Evolutionary conservation across 2,113 vertebrate genomes (phyloP).

Genomic region (Coregonus clupeaformis): DNA sequence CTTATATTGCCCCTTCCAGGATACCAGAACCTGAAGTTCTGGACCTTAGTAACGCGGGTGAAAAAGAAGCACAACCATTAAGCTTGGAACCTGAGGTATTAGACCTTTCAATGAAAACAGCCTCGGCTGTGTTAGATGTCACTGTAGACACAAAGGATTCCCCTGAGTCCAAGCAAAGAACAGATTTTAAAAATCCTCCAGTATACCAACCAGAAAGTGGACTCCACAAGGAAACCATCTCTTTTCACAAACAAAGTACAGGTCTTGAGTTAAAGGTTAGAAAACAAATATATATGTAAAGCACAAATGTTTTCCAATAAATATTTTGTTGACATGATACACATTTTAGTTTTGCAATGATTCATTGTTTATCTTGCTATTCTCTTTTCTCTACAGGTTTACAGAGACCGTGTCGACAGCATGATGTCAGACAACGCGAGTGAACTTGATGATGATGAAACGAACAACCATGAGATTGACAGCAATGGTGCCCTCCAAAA

Average conservation of each 20-base stretch:
- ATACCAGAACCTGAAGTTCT: constrained; percentile 26
- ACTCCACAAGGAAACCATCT: constrained; percentile 3
- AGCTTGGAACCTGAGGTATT: constrained; percentile 44
- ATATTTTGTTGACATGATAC: not conserved
- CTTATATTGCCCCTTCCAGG: constrained; percentile 15
- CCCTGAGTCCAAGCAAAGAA: not conserved
- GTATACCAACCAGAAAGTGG: not conserved
- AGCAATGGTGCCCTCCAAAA: constrained; percentile 12
- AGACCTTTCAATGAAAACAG: constrained; percentile 62
- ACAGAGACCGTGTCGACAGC: constrained; percentile 19
- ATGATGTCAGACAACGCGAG: constrained; percentile 16
- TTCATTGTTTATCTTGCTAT: constrained; percentile 3
- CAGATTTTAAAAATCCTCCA: constrained; percentile 12
- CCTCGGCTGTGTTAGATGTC: constrained; percentile 2
- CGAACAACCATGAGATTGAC: constrained; percentile 8
- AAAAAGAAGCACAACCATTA: constrained; percentile 23
- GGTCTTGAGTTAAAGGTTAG: not conserved
- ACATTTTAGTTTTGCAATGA: not conserved
- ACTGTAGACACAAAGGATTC: constrained; percentile 16
- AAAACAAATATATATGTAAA: not conserved
- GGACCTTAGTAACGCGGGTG: constrained; percentile 42
- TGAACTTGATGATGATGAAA: constrained; percentile 11
- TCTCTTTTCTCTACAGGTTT: constrained; percentile 45
- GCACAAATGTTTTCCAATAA: not conserved
- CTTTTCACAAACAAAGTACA: not conserved